Percentiles rank a stretch among this genome's conserved stretches.
Conservation (phyloP, 2,113 vertebrate species). For the Rhynchomys soricoides region DNA sequence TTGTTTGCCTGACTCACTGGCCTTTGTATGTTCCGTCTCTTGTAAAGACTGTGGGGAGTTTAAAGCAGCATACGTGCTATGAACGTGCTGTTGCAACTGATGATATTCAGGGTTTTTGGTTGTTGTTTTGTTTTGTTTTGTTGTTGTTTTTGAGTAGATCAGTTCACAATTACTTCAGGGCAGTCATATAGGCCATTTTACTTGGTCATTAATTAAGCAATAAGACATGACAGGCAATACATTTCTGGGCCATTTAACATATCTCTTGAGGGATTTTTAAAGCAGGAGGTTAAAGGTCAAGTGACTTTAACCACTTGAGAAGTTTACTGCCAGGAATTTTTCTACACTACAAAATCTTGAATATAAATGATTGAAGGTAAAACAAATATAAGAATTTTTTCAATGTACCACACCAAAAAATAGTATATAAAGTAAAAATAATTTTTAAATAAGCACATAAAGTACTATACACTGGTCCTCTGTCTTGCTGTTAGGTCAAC, state of each 20-base stretch:
- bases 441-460: not conserved
- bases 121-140: too few species aligned
- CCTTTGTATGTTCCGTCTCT: constrained; percentile 49
- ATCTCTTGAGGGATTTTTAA: constrained; percentile 86
- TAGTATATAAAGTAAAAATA: not conserved
- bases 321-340: constrained; percentile 84
- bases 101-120: too few species aligned
- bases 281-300: constrained; percentile 85
- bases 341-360: constrained; percentile 82
- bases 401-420: not conserved
- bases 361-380: constrained; percentile 62
- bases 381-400: not conserved
- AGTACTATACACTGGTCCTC: not conserved
- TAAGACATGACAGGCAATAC: constrained; percentile 86
- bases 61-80: constrained; percentile 76
- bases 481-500: not conserved
- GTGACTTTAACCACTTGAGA: constrained; percentile 87
- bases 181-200: constrained; percentile 81
- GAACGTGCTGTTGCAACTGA: constrained; percentile 73
- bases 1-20: not conserved
- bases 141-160: constrained; percentile 82
- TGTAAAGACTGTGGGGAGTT: constrained; percentile 64
- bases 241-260: constrained; percentile 88
- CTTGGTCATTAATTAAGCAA: constrained; percentile 87
- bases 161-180: constrained; percentile 84